Evolutionary conservation across 2,888 invertebrate species (phyloP).

Genomic region (Phoenoteleia sp.): DNA sequence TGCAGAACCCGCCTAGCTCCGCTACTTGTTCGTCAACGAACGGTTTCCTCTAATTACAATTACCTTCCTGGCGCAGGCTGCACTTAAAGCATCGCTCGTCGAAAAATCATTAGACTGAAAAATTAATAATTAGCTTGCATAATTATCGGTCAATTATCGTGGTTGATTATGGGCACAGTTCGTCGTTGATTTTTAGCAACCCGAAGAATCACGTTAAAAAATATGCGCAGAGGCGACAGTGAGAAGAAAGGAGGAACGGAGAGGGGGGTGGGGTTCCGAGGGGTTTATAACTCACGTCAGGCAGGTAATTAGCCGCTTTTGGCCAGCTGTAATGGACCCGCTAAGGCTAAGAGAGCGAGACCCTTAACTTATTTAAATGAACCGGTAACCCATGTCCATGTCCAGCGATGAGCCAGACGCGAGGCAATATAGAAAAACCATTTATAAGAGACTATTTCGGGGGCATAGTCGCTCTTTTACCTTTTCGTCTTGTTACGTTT

Average conservation of each 20-base stretch:
- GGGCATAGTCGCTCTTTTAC: conserved; percentile 77
- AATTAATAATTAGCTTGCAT: conserved; percentile 59
- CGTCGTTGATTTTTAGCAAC: conserved; percentile 52
- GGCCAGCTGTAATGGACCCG: conserved; percentile 86
- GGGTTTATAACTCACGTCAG: conserved; percentile 87
- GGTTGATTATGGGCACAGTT: conserved; percentile 52
- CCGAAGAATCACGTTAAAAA: conserved; percentile 50
- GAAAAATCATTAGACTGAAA: conserved; percentile 39
- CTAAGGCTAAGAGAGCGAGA: conserved; percentile 84
- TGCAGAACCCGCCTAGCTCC: no score
- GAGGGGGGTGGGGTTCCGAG: conserved; percentile 63
- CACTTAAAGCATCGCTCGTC: conserved; percentile 9
- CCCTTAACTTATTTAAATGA: conserved; percentile 87
- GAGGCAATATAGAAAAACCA: conserved; percentile 86
- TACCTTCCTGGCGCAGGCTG: background rate
- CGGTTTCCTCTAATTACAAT: background rate
- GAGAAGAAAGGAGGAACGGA: conserved; percentile 58
- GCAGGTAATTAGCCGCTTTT: conserved; percentile 87
- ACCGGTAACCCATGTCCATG: conserved; percentile 86
- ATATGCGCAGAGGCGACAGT: conserved; percentile 68
- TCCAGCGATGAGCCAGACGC: conserved; percentile 82
- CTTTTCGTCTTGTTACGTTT: conserved; percentile 78
- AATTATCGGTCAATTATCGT: conserved; percentile 60
- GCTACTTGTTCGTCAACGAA: no score
- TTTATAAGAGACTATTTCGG: conserved; percentile 86